A percentile compares a stretch with the other conserved stretches of the same genome.
phyloP scores from a whole-genome alignment of 2,888 invertebrate species.

The Priocnemis perturbator region DNA sequence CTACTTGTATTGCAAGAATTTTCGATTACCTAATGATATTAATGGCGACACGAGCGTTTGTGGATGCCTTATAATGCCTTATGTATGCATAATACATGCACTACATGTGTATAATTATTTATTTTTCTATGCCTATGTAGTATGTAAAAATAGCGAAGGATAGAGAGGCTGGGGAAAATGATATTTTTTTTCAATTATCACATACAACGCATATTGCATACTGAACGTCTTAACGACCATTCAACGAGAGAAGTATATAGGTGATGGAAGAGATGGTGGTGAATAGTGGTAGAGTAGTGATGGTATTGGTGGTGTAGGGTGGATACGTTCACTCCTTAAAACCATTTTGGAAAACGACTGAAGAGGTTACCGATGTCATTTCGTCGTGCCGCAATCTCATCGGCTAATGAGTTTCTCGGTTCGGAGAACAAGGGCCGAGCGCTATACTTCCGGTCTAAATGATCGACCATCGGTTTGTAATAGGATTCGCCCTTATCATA shows the following conservation, averaged over 20 bases:
- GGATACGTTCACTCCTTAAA: conserved; percentile 66
- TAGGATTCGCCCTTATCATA: conserved; percentile 90
- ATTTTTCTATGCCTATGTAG: no score
- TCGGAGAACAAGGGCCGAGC: conserved; percentile 75
- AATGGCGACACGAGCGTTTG: no score
- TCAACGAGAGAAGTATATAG: conserved; percentile 6
- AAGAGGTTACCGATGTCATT: conserved; percentile 75
- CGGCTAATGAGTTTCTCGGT: conserved; percentile 75
- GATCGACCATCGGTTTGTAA: conserved; percentile 86
- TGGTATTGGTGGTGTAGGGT: conserved; percentile 22
- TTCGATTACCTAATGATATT: no score
- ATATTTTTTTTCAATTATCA: conserved; percentile 10
- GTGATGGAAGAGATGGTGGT: no score
- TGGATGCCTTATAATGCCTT: no score
- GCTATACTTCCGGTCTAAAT: conserved; percentile 84
- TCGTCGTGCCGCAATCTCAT: conserved; percentile 77
- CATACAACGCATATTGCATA: conserved; percentile 36
- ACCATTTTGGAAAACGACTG: conserved; percentile 75
- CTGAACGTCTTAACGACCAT: conserved; percentile 31
- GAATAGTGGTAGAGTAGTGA: no score
- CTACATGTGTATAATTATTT: no score
- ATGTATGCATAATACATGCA: no score
- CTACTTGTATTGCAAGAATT: no score
- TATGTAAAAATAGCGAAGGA: no score
- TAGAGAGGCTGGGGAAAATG: no score